phyloP scores from a whole-genome alignment of 2,888 invertebrate genomes.

The Halictus quadricinctus region DNA sequence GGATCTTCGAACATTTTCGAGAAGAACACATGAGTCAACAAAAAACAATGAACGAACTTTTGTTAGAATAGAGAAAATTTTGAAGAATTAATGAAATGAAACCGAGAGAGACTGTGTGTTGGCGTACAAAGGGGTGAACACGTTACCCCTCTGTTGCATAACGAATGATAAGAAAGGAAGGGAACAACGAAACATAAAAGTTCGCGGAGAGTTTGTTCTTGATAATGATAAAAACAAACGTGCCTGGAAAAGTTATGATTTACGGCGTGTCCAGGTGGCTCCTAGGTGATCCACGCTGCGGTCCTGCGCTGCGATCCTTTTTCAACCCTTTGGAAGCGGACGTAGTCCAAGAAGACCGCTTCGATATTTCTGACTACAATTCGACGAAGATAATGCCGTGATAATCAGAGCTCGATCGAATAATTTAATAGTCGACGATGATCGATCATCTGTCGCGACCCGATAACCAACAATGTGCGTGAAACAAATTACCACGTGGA shows the following conservation, averaged over 20 bases:
- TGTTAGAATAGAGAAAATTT: constrained; percentile 2
- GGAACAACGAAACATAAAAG: background rate
- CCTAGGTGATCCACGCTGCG: background rate
- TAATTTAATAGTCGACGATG: background rate
- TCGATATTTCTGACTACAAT: constrained; percentile 10
- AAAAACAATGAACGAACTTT: background rate
- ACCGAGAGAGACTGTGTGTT: background rate
- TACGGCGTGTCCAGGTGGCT: constrained; percentile 8
- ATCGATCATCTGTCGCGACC: background rate
- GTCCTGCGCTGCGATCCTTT: background rate
- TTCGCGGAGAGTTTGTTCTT: background rate
- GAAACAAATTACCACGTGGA: background rate
- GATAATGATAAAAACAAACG: constrained; percentile 11
- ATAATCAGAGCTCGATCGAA: background rate
- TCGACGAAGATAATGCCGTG: background rate
- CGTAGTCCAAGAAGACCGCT: constrained; percentile 1
- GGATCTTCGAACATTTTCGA: background rate
- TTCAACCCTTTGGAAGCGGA: background rate
- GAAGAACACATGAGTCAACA: background rate
- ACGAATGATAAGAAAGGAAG: background rate
- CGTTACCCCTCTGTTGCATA: background rate
- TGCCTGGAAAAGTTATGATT: constrained; percentile 8
- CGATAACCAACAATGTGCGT: background rate
- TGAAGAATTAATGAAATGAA: background rate
- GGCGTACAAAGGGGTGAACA: background rate